These are phyloP conservation scores for Myiozetetes cayanensis DNA, from an alignment of 2,113 vertebrate genomes.

Conservation along the genomic window DNA sequence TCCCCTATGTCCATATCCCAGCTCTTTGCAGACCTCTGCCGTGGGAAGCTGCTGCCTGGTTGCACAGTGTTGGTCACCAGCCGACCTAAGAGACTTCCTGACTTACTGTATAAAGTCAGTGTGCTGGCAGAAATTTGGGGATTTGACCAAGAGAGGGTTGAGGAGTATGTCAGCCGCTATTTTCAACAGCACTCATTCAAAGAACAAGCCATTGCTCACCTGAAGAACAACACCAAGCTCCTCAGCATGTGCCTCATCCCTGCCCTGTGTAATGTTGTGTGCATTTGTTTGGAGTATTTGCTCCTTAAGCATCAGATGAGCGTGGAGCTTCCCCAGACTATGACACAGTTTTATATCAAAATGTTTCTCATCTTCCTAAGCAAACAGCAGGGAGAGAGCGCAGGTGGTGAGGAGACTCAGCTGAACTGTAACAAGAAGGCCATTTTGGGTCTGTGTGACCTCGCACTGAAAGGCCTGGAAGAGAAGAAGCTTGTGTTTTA, in stretches of 20 bases:
- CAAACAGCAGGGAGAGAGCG: background rate
- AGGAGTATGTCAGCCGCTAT: slow-evolving; percentile 78
- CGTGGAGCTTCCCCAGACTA: slow-evolving; percentile 74
- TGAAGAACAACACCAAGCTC: slow-evolving; percentile 73
- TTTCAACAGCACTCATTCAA: slow-evolving; percentile 57
- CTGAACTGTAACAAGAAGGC: slow-evolving; percentile 44
- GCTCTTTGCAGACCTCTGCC: slow-evolving; percentile 81
- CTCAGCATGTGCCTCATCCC: slow-evolving; percentile 84
- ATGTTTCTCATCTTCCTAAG: slow-evolving; percentile 76
- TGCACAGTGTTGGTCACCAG: slow-evolving; percentile 87
- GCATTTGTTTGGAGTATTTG: slow-evolving; percentile 80
- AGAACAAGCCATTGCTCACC: slow-evolving; percentile 67
- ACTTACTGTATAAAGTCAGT: slow-evolving; percentile 59
- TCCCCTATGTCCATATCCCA: slow-evolving; percentile 61
- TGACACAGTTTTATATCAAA: slow-evolving; percentile 85
- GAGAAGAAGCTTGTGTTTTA: slow-evolving; percentile 78
- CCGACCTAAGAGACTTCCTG: slow-evolving; percentile 72
- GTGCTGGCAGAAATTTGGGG: slow-evolving; percentile 79
- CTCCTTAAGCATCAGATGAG: slow-evolving; percentile 28
- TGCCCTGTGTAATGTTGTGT: slow-evolving; percentile 82
- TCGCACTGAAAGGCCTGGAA: slow-evolving; percentile 82
- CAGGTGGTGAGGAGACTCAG: background rate
- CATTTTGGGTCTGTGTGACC: slow-evolving; percentile 73
- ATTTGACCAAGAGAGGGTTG: slow-evolving; percentile 75
- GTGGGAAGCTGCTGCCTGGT: slow-evolving; percentile 79